Evolutionary conservation across 2,113 vertebrate genomes (phyloP).

Genomic region (Gobius niger): DNA sequence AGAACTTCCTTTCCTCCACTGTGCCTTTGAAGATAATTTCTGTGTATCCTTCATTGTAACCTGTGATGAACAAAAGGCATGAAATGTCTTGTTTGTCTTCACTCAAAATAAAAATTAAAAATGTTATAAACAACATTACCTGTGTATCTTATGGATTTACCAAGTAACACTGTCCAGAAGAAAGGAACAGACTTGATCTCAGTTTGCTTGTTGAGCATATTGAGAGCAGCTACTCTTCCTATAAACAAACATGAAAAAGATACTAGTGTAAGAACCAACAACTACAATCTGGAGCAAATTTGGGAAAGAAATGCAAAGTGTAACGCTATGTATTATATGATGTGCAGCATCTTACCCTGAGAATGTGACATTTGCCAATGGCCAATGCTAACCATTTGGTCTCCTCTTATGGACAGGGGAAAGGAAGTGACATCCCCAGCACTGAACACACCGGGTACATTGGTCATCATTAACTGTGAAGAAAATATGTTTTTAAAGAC

Average conservation of each 20-base stretch:
- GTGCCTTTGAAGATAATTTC: constrained; percentile 85
- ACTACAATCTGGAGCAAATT: not conserved
- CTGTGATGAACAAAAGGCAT: constrained; percentile 59
- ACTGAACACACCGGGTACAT: constrained; percentile 75
- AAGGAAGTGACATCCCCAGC: constrained; percentile 86
- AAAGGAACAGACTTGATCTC: constrained; percentile 80
- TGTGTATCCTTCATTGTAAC: constrained; percentile 82
- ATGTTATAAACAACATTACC: constrained; percentile 59
- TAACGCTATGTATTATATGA: too few relatives aligned
- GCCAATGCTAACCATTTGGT: constrained; percentile 73
- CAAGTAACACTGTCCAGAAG: constrained; percentile 84
- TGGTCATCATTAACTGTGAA: constrained; percentile 84
- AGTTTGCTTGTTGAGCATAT: constrained; percentile 78
- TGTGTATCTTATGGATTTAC: constrained; percentile 82
- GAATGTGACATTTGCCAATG: constrained; percentile 89
- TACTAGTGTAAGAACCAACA: not conserved
- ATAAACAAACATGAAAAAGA: not conserved
- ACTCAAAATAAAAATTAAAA: not conserved
- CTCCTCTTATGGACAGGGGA: constrained; percentile 73
- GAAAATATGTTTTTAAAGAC: not conserved
- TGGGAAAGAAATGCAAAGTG: not conserved
- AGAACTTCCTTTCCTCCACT: constrained; percentile 80
- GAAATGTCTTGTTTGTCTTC: not conserved
- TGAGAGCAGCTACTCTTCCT: constrained; percentile 85
- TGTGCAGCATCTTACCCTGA: constrained; percentile 73